A percentile compares a stretch with the other conserved stretches of the same genome.
Conservation (phyloP, 1,140 invertebrate species). For the Diachasma alloeum region DNA sequence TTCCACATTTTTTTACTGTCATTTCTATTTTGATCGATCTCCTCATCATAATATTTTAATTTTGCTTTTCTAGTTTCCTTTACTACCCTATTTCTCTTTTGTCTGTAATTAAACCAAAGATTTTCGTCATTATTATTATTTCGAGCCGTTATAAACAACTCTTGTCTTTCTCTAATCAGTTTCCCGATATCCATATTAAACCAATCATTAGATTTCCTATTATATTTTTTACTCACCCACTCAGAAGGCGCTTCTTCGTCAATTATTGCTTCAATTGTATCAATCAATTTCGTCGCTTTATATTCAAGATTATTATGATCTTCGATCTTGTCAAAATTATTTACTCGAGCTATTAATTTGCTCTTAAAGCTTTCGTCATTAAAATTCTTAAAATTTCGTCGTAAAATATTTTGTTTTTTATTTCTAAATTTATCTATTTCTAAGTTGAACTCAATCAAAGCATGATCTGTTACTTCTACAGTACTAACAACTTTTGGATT, state of each 20-base stretch:
- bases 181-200: constrained; percentile 12
- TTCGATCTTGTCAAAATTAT: background rate
- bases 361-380: too few relatives aligned
- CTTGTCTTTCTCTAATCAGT: background rate
- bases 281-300: background rate
- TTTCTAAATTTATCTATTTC: background rate
- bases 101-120: background rate
- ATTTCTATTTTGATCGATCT: constrained; percentile 13
- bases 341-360: background rate
- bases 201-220: constrained; percentile 18
- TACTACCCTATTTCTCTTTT: constrained; percentile 8
- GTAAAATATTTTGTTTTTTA: background rate
- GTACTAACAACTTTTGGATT: background rate
- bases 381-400: background rate
- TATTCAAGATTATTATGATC: background rate
- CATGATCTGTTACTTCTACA: constrained; percentile 21
- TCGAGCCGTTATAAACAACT: background rate
- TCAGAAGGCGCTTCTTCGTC: background rate
- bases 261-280: constrained; percentile 7
- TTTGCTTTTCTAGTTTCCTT: background rate
- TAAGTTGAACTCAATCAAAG: background rate
- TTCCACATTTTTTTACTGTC: constrained; percentile 3
- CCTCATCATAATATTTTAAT: background rate
- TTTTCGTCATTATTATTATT: background rate
- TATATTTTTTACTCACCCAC: background rate